Base-by-base conservation (phyloP, 2,797 vertebrate species). In the Bradypus variegatus region DNA sequence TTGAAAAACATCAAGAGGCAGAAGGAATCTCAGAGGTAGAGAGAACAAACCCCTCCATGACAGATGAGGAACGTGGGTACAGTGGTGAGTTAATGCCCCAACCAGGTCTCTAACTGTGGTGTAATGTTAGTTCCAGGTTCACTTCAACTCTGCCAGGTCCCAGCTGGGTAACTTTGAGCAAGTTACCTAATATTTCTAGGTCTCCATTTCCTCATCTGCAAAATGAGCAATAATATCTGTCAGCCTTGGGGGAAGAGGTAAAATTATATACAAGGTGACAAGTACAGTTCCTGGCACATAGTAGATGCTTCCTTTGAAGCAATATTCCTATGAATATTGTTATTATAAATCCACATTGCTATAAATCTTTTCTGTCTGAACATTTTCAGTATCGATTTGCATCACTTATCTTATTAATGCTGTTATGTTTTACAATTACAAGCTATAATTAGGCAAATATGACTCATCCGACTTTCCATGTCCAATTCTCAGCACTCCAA, bases 391-490 rank as follows among this genome's bases (percentile, higher is more conserved):
- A 90, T 90, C 7, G 13, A 90, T 95, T 94, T 81, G 41, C 79
- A 91, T 93, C 86, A 90, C 84, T 92, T 92, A 88, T 36, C 41
- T 5, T 83, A 93, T 94, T 94, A 93, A 83, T 91, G 65, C 81
- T 87, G 77, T 93, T 94, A 89, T 83, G 75, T 92, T 93, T 94
- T 94, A 92, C 53, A 94, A 95, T 94, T 95, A 94, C 91, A 94
- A 90, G 88, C 95, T 96, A 91, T 95, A 96, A 96, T 95, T 95
- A 95, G 92, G 72, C 93, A 93, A 94, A 93, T 94, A 95, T 95
- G 95, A 96, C 91, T 95, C 95, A 94, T 88, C 90, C 10, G 12
- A 50, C 93, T 93, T 94, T 67, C 55, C 86, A 65, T 88, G 94
- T 94, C 93, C 95, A 94, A 94, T 82, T 93, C 95, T 95, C 81